Evolutionary conservation across 92 coral and sea anemone genomes (phyloP), one percentile per base, ranked within the genome.

Genomic region (Metridium senile): DNA sequence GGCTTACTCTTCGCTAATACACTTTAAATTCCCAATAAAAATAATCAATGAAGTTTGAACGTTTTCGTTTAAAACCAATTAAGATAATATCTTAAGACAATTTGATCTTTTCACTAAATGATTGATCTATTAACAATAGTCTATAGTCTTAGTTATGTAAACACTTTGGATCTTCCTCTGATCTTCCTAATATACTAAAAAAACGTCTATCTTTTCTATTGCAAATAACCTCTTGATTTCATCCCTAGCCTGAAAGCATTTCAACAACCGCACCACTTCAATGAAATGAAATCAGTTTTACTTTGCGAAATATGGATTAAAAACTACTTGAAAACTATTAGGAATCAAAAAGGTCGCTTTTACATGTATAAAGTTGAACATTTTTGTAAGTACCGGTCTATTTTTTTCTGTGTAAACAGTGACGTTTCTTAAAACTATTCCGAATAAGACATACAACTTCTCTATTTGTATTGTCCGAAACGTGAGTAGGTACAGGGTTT

Each of bases 81-180:
- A 27, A 71, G 76, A 71, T 71, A 33, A 71, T 54, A 71, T 71
- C 76, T 39, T 46, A 71, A 70, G 22, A 49, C 75, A 51, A 20
- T 70, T 70, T 70, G 32, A 16, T 59, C 31, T 22, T 59, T 59
- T 59, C 66, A 59, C 9, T 59, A 18, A 59, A 59, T 59, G 29
- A 59, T 59, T 59, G 66, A 59, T 59, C 66, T 59, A n/a, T n/a
- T n/a, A 59, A 59, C 66, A 59, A 59, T 59, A 26, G 66, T 4
- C 49, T 18, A 26, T 59, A 26, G 59, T 6, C 2, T 20, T 21
- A 54, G 25, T 22, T 59, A 30, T 59, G 29, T 26, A 59, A 59
- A 59, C 32, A 59, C 66, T 10, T 6, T 23, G 22, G 29, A 54
- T n/a, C n/a, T n/a, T n/a, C n/a, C n/a, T n/a, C n/a, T n/a, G 49